These are phyloP conservation scores for Drosophila parthenogenetica DNA, from an alignment of 2,888 invertebrate species.

Conservation along the genomic window DNA sequence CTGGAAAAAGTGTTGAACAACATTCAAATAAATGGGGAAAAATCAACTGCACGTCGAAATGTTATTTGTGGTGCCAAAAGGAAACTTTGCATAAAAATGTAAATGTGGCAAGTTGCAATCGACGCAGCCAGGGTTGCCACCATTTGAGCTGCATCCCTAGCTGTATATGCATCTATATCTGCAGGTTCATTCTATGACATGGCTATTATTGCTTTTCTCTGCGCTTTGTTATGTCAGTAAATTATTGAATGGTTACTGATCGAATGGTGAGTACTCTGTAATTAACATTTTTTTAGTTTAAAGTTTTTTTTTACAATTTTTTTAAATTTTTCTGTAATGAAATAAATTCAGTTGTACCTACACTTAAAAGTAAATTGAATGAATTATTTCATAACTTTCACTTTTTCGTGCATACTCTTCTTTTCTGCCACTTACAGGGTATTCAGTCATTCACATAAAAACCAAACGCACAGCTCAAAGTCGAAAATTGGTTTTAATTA, in stretches of 20 bases:
- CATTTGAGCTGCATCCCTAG: slow-evolving; percentile 2
- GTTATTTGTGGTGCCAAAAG: slow-evolving; percentile 40
- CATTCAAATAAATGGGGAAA: slow-evolving; percentile 39
- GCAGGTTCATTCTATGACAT: slow-evolving; percentile 35
- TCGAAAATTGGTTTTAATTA: slow-evolving; percentile 81
- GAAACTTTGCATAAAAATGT: slow-evolving; percentile 59
- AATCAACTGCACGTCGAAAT: slow-evolving; percentile 47
- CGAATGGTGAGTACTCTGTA: slow-evolving; percentile 10
- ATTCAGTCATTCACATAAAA: slow-evolving; percentile 31
- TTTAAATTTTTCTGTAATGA: too few species aligned
- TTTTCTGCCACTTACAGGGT: slow-evolving; percentile 11
- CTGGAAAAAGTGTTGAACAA: slow-evolving; percentile 46
- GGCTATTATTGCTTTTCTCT: slow-evolving; percentile 33
- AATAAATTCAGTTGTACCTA: too few species aligned
- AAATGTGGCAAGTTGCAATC: slow-evolving; percentile 64
- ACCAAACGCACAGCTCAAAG: slow-evolving; percentile 46
- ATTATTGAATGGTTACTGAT: not conserved
- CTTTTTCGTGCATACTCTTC: too few species aligned
- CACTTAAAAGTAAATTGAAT: too few species aligned
- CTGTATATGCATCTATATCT: not conserved
- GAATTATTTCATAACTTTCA: too few species aligned
- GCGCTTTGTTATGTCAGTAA: slow-evolving; percentile 2
- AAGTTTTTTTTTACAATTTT: too few species aligned
- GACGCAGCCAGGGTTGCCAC: slow-evolving; percentile 27
- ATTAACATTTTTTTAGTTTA: too few species aligned